These are phyloP conservation scores for Parnassius orleans DNA, from an alignment of 2,888 invertebrate species.

Conservation along the genomic window DNA sequence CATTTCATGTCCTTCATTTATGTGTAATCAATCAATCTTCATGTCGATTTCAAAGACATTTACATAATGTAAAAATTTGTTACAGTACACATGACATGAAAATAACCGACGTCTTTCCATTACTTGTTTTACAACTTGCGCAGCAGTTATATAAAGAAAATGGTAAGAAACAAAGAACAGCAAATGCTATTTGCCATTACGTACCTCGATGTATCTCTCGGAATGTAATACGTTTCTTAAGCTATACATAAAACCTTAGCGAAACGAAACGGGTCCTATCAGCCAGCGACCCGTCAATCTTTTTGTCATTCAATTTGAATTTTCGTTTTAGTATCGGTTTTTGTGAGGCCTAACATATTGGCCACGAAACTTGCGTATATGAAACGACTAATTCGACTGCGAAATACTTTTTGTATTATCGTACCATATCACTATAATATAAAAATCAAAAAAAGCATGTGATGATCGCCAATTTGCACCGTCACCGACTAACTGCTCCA, in stretches of 20 bases:
- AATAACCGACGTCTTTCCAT: not conserved
- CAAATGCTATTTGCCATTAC: slow-evolving; percentile 18
- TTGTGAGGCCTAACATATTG: slow-evolving; percentile 21
- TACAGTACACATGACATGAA: too few relatives aligned
- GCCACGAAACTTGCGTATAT: slow-evolving; percentile 17
- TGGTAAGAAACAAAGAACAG: slow-evolving; percentile 12
- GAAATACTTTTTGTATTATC: too few relatives aligned
- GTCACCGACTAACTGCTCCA: too few relatives aligned
- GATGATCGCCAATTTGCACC: too few relatives aligned
- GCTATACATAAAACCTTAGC: slow-evolving; percentile 53
- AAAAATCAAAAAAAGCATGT: too few relatives aligned
- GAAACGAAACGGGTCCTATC: slow-evolving; percentile 69
- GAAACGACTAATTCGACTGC: not conserved
- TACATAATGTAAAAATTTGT: too few relatives aligned
- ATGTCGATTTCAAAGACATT: too few relatives aligned
- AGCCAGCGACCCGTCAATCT: slow-evolving; percentile 71
- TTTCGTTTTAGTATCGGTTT: slow-evolving; percentile 27
- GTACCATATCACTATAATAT: too few relatives aligned
- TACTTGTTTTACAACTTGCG: slow-evolving; percentile 9
- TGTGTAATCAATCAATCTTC: too few relatives aligned
- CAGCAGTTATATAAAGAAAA: slow-evolving; percentile 2
- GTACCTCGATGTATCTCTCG: slow-evolving; percentile 25
- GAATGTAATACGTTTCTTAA: slow-evolving; percentile 60
- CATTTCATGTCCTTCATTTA: too few relatives aligned
- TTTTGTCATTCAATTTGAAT: slow-evolving; percentile 78